Conservation (phyloP, 30 jellyfish, hydroid and myxozoan genomes). For the Catostylus mosaicus region DNA sequence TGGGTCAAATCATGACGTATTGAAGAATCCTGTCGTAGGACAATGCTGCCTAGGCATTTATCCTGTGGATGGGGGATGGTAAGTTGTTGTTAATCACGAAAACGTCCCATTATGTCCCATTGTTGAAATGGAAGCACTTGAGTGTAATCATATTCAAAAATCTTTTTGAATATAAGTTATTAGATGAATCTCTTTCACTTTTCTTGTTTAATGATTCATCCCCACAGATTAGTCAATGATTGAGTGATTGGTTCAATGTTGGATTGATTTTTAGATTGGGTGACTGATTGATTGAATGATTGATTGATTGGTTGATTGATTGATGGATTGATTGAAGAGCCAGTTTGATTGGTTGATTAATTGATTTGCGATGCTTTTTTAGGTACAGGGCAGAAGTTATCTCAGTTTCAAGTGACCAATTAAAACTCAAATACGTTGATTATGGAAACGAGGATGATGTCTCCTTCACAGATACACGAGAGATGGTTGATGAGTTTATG, state of each 20-base stretch:
- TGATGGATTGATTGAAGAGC: no score
- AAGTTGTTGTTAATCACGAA: background rate
- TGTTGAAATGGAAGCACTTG: no score
- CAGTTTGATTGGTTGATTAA: no score
- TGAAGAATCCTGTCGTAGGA: slow-evolving; percentile 20
- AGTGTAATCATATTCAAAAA: no score
- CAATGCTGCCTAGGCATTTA: slow-evolving; percentile 40
- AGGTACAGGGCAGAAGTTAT: slow-evolving; percentile 63
- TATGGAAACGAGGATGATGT: slow-evolving; percentile 75
- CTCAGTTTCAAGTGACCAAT: slow-evolving; percentile 4
- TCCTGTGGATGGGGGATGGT: slow-evolving; percentile 65
- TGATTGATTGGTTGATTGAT: no score
- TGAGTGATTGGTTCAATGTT: no score
- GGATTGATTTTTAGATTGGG: background rate
- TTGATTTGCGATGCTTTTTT: background rate
- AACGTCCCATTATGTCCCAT: background rate
- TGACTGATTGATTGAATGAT: no score
- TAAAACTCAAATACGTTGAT: slow-evolving; percentile 58
- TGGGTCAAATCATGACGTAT: background rate
- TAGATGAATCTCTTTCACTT: no score
- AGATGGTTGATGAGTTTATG: slow-evolving; percentile 34
- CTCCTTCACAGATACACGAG: slow-evolving; percentile 42
- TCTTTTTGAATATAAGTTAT: no score
- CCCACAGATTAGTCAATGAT: no score
- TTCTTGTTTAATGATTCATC: no score